Conservation (phyloP, 1,140 invertebrate genomes). For the Tetramorium parvispinum region DNA sequence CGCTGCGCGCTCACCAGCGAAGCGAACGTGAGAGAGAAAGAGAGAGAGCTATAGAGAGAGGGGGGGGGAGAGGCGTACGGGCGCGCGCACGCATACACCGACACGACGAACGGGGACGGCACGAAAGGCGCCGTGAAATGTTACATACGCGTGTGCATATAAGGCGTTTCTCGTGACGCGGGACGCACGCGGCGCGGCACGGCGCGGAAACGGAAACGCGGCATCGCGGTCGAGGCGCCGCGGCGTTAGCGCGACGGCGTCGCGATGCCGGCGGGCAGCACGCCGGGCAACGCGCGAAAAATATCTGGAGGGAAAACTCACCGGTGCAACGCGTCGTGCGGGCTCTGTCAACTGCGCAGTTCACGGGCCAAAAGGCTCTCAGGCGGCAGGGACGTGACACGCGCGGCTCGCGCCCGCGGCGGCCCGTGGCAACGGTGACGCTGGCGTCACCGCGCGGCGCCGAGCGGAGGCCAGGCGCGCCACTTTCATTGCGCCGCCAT, state of each 20-base stretch:
- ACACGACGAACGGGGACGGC: neutral
- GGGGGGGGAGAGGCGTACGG: neutral
- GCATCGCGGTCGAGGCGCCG: neutral
- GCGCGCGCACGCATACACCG: slow-evolving; percentile 16
- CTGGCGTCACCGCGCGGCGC: slow-evolving; percentile 61
- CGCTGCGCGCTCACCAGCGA: neutral
- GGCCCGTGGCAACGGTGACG: slow-evolving; percentile 30
- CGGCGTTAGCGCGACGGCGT: too few species aligned
- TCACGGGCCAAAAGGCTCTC: slow-evolving; percentile 75
- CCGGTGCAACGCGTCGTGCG: slow-evolving; percentile 78
- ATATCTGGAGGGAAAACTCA: slow-evolving; percentile 76
- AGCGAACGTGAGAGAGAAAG: neutral
- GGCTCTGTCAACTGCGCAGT: slow-evolving; percentile 83
- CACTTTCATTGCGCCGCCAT: neutral
- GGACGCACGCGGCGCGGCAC: neutral
- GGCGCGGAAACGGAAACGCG: neutral
- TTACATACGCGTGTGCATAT: slow-evolving; percentile 30
- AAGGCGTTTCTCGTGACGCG: slow-evolving; percentile 26
- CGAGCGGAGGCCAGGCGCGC: neutral
- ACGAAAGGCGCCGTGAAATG: neutral
- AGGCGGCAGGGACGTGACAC: slow-evolving; percentile 76
- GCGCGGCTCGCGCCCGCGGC: slow-evolving; percentile 74
- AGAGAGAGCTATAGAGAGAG: neutral
- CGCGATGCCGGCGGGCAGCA: neutral
- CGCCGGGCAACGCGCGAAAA: slow-evolving; percentile 11